Evolutionary conservation across 2,113 vertebrate genomes (phyloP), one percentile per base, ranked within the genome.

Genomic region (Alligator mississippiensis): DNA sequence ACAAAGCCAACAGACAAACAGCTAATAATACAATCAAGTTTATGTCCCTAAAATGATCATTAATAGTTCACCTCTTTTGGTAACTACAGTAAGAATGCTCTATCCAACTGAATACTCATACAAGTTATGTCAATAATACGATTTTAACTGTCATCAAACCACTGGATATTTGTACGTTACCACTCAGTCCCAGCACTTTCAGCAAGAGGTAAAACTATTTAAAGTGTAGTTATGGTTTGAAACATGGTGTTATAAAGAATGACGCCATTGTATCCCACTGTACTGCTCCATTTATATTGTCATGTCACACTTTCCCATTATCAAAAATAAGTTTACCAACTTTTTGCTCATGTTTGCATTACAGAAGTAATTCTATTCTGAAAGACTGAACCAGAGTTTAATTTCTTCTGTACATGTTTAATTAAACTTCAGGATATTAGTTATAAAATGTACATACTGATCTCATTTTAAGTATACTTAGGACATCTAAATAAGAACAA

Each of bases 11-110:
- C 6, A 5, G n/a, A 14, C 19, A 76, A 14, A 54, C 54, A 83
- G 77, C 70, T 84, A 70, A 93, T 80, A 89, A 87, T n/a, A 75
- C 63, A 82, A 82, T 38, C 66, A 68, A 82, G 62, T 88, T 30
- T 17, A 68, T n/a, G n/a, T 87, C 84, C 82, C 81, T 82, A 10
- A 19, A 25, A 77, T 6, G 55, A 87, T 57, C n/a, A 68, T 70
- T 70, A 66, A 85, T 61, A 84, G 89, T 64, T 85, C 80, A 54
- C 77, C 55, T 13, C n/a, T 89, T 92, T 66, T 85, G 79, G 75
- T 95, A 86, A 86, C 9, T 74, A 77, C 59, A 90, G 82, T 25
- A 89, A 94, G 47, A 87, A 84, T 59, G 64, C 90, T 1, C 0
- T 64, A 25, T n/a, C 72, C 77, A 60, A 81, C 27, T 76, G 85